Evolutionary conservation across 2,888 invertebrate genomes (phyloP).

Genomic region (Drosophila prostipennis): DNA sequence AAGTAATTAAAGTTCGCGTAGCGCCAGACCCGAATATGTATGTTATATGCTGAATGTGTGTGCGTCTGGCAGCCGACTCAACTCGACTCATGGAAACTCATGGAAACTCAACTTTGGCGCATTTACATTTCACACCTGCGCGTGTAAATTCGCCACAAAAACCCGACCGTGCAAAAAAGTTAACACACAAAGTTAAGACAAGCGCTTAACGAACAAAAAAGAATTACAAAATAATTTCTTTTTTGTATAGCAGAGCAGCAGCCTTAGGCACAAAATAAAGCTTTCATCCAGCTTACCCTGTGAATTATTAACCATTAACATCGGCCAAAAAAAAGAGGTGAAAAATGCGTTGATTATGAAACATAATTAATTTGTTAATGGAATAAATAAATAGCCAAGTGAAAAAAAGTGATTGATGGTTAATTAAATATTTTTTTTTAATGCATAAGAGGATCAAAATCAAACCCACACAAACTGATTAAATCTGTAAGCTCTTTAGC

Average conservation of each 20-base stretch:
- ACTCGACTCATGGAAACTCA: constrained; percentile 41
- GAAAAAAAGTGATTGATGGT: background rate
- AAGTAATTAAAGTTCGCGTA: constrained; percentile 76
- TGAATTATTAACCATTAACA: constrained; percentile 1
- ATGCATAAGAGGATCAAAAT: no score
- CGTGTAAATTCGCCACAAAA: constrained; percentile 45
- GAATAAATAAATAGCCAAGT: background rate
- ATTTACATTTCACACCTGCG: constrained; percentile 75
- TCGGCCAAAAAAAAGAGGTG: background rate
- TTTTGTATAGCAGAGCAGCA: no score
- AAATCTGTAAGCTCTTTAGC: background rate
- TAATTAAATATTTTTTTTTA: background rate
- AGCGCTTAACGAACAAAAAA: constrained; percentile 39
- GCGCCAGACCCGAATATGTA: constrained; percentile 46
- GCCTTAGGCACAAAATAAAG: constrained; percentile 34
- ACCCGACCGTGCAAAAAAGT: constrained; percentile 56
- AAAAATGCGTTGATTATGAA: constrained; percentile 17
- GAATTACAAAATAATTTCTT: constrained; percentile 42
- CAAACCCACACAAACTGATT: background rate
- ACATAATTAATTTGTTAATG: constrained; percentile 19
- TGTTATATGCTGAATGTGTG: constrained; percentile 9
- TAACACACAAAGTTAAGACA: constrained; percentile 56
- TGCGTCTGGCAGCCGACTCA: constrained; percentile 8
- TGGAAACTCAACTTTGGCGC: constrained; percentile 57
- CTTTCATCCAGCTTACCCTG: background rate